These are phyloP conservation scores for Lucinisca nassula DNA, from an alignment of 2,888 invertebrate species.

Conservation along the genomic window DNA sequence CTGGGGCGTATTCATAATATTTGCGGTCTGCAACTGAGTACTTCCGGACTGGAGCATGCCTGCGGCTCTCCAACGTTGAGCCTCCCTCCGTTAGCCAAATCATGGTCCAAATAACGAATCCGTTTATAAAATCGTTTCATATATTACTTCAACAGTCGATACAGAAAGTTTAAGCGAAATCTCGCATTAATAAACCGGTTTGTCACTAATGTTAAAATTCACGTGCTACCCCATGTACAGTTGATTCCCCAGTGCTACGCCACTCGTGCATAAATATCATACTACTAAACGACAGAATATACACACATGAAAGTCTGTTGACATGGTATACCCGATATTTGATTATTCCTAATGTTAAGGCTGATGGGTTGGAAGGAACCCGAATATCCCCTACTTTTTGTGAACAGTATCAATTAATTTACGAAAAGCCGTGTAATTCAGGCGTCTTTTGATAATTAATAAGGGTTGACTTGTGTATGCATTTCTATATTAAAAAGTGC, in stretches of 20 bases:
- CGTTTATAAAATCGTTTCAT: neutral
- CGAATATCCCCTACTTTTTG: neutral
- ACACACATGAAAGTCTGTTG: neutral
- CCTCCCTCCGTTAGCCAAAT: neutral
- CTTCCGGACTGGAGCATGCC: neutral
- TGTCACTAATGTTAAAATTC: neutral
- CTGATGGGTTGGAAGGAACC: neutral
- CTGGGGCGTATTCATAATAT: neutral
- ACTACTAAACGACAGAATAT: neutral
- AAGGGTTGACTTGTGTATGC: too few relatives aligned
- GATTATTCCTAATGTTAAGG: neutral
- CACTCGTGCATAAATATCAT: neutral
- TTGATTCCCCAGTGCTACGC: neutral
- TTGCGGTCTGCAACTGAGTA: neutral
- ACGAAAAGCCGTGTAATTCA: too few relatives aligned
- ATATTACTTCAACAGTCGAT: neutral
- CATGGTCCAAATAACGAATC: neutral
- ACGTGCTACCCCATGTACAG: neutral
- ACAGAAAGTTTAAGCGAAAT: neutral
- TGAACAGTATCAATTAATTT: neutral
- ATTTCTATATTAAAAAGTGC: too few relatives aligned
- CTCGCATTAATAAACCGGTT: neutral
- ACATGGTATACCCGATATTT: neutral
- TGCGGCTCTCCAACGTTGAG: neutral
- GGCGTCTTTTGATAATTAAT: too few relatives aligned